Conservation (phyloP, 2,797 vertebrate genomes). For the Bradypus variegatus region DNA sequence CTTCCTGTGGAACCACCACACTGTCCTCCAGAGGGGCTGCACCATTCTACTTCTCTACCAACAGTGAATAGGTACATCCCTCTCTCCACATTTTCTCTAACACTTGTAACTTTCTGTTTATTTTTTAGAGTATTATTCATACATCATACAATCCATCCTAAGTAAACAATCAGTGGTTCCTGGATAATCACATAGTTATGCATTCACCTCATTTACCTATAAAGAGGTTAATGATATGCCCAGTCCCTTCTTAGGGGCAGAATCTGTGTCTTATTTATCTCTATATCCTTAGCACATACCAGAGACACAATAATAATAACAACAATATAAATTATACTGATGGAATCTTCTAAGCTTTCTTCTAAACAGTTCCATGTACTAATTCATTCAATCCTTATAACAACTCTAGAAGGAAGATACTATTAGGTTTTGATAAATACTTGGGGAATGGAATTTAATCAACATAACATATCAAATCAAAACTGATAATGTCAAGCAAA, state of each 20-base stretch:
- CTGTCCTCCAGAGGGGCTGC: too few species aligned
- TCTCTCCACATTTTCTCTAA: too few species aligned
- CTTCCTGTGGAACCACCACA: too few species aligned
- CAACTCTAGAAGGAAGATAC: neutral
- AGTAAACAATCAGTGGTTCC: too few species aligned
- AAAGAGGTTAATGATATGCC: neutral
- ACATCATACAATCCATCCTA: too few species aligned
- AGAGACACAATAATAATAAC: neutral
- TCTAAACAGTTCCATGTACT: neutral
- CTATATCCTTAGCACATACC: neutral
- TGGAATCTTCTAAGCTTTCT: neutral
- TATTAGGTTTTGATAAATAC: conserved; percentile 9
- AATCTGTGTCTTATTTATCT: neutral
- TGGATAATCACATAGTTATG: too few species aligned
- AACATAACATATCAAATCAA: neutral
- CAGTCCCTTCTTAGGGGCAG: neutral
- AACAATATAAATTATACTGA: neutral
- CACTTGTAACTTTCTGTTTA: too few species aligned
- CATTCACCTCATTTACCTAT: neutral
- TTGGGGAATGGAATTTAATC: neutral
- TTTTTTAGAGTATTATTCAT: too few species aligned
- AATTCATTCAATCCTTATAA: conserved; percentile 1
- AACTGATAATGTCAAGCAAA: neutral
- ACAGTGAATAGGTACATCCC: too few species aligned
- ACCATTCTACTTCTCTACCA: too few species aligned